Conservation (phyloP, 2,888 invertebrate species). For the Platycheirus rosarum region DNA sequence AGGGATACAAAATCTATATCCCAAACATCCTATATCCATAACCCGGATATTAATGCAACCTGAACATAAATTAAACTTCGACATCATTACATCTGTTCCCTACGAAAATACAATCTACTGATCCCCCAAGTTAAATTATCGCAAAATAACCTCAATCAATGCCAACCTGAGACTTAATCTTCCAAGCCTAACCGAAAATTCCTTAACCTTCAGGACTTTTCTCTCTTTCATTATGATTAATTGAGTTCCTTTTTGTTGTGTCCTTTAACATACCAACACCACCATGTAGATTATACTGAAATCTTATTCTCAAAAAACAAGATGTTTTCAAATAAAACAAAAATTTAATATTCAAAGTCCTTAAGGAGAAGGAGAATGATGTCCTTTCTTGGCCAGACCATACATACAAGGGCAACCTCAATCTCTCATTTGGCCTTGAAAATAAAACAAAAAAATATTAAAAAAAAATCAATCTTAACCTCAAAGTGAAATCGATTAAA, state of each 20-base stretch:
- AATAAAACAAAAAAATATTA: not conserved
- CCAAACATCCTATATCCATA: not conserved
- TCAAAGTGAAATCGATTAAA: constrained; percentile 60
- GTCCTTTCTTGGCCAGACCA: constrained; percentile 22
- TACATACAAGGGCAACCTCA: constrained; percentile 7
- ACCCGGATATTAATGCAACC: constrained; percentile 22
- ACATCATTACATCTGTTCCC: constrained; percentile 19
- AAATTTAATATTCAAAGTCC: constrained; percentile 32
- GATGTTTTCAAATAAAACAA: not conserved
- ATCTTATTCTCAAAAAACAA: constrained; percentile 7
- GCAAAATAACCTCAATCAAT: constrained; percentile 69
- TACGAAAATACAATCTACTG: not conserved
- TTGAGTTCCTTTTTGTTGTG: constrained; percentile 36
- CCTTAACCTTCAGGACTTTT: constrained; percentile 37
- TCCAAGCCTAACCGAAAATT: constrained; percentile 41
- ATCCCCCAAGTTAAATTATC: constrained; percentile 59
- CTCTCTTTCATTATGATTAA: constrained; percentile 46
- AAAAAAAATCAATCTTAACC: constrained; percentile 56
- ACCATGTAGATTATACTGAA: not conserved
- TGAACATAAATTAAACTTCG: constrained; percentile 35
- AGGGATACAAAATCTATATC: no score
- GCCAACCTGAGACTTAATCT: constrained; percentile 67
- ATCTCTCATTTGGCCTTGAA: constrained; percentile 7
- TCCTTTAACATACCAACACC: not conserved
- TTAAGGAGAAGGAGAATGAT: not conserved